Conservation (phyloP, 2,113 vertebrate species). For the Anhinga rufa region DNA sequence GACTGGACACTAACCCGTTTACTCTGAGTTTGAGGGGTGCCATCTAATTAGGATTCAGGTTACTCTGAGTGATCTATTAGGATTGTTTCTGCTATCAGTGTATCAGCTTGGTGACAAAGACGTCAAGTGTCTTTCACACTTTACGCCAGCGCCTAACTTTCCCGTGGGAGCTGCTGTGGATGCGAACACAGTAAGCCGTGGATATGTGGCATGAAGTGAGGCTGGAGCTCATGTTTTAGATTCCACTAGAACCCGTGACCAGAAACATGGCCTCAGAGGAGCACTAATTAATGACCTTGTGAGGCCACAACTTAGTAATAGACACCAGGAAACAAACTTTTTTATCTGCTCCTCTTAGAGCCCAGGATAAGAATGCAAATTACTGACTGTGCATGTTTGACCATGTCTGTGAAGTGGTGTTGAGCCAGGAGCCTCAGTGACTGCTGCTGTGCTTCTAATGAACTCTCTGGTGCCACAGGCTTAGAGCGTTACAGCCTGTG, state of each 20-base stretch:
- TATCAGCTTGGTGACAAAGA: background rate
- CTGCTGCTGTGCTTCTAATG: background rate
- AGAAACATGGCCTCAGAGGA: background rate
- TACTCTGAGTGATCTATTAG: background rate
- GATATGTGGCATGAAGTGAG: background rate
- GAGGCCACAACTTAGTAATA: background rate
- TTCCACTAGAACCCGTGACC: background rate
- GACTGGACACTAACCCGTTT: background rate
- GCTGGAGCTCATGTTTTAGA: background rate
- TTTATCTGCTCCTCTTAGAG: background rate
- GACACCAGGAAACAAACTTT: background rate
- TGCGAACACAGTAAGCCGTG: background rate
- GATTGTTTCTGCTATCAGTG: background rate
- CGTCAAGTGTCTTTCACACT: background rate
- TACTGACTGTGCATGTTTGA: background rate
- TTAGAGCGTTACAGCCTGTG: background rate
- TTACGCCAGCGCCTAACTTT: background rate
- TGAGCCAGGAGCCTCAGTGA: background rate
- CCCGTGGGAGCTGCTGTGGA: background rate
- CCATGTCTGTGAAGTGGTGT: background rate
- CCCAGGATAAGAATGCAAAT: background rate
- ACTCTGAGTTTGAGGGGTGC: background rate
- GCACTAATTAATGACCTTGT: background rate
- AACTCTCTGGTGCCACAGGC: constrained; percentile 3
- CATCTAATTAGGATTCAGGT: background rate